These are phyloP conservation scores for Actenoides hombroni DNA, from an alignment of 2,113 vertebrate species.

Conservation along the genomic window DNA sequence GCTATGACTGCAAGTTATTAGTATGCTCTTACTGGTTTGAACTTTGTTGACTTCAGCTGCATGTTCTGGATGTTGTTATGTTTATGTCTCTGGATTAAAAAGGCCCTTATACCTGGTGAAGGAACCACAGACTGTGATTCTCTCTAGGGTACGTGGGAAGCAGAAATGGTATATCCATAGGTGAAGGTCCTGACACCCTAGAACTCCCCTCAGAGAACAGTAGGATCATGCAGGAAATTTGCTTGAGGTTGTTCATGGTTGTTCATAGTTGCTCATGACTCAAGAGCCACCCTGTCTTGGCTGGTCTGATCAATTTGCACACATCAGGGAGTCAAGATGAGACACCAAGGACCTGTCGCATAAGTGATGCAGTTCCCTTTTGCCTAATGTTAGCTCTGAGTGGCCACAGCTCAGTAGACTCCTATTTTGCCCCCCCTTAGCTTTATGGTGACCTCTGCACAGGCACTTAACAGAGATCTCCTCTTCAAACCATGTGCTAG, in stretches of 20 bases:
- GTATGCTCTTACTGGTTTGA: not conserved
- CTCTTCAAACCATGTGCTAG: not conserved
- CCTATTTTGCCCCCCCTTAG: not conserved
- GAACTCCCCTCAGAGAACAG: not conserved
- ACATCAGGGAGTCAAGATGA: not conserved
- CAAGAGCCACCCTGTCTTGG: not conserved
- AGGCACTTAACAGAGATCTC: not conserved
- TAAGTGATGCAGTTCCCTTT: not conserved
- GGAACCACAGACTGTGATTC: not conserved
- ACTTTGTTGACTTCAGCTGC: not conserved
- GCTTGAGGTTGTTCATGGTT: not conserved
- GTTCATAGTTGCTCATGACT: not conserved
- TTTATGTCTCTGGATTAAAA: not conserved
- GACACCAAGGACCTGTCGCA: not conserved
- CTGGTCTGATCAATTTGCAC: not conserved
- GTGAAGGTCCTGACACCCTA: not conserved
- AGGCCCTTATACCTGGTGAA: not conserved
- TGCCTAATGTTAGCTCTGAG: not conserved
- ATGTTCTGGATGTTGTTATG: not conserved
- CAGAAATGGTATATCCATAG: not conserved
- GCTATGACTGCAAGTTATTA: not conserved
- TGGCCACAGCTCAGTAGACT: fast-evolving
- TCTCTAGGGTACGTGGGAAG: not conserved
- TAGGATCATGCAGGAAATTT: not conserved
- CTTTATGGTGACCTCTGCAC: not conserved